phyloP scores from a whole-genome alignment of 2,113 vertebrate genomes.

The Psophia crepitans region DNA sequence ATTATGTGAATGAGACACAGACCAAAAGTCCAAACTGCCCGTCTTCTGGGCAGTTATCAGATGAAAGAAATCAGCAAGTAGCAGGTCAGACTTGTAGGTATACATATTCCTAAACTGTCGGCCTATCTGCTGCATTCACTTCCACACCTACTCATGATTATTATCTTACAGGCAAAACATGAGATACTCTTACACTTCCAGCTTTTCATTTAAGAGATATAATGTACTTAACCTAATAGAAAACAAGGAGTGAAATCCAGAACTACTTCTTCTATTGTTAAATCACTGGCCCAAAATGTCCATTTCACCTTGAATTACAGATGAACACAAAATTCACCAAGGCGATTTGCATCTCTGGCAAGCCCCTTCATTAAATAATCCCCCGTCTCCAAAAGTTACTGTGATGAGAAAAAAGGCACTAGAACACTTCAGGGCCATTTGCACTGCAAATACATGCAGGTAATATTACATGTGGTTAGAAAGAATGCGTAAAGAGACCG shows the following conservation, averaged over 20 bases:
- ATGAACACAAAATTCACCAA: neutral
- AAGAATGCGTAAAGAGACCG: too few relatives aligned
- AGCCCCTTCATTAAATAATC: neutral
- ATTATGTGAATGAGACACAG: accelerated
- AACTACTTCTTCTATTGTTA: neutral
- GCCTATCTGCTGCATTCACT: neutral
- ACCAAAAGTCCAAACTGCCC: neutral
- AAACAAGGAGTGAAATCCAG: neutral
- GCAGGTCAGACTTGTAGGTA: neutral
- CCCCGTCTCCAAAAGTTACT: neutral
- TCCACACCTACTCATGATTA: neutral
- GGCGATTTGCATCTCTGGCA: neutral
- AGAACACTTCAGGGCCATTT: neutral
- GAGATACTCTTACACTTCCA: neutral
- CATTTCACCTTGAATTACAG: neutral
- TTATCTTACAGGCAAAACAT: neutral
- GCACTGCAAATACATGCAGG: neutral
- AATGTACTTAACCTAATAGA: neutral
- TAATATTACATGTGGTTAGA: too few relatives aligned
- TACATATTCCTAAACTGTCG: neutral
- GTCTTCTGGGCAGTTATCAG: neutral
- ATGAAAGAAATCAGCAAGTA: neutral
- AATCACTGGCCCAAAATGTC: neutral
- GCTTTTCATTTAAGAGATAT: neutral
- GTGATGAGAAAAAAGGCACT: neutral